Evolutionary conservation across 2,888 invertebrate genomes (phyloP).

Genomic region (Xestia c-nigrum): DNA sequence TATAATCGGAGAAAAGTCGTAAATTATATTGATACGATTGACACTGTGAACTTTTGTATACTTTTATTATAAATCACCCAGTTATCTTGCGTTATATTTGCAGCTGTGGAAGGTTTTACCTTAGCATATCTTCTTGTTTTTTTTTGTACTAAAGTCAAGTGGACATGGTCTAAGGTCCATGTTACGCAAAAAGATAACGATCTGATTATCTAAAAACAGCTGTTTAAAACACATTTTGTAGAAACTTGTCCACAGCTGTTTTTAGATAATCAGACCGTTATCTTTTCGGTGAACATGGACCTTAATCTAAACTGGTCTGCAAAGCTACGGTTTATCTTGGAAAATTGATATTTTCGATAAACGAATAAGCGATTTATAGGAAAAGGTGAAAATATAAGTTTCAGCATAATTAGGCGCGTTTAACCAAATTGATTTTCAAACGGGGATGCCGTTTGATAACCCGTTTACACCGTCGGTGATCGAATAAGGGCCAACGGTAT

Average conservation of each 20-base stretch:
- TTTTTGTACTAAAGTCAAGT: background rate
- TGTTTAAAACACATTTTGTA: no score
- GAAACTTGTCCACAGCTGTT: no score
- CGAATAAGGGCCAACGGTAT: no score
- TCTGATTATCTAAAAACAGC: no score
- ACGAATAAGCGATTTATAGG: background rate
- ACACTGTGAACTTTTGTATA: constrained; percentile 50
- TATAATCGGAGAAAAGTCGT: constrained; percentile 26
- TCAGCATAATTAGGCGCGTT: background rate
- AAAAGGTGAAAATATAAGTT: background rate
- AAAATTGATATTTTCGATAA: background rate
- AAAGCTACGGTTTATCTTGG: background rate
- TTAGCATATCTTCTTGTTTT: background rate
- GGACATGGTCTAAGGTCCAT: no score
- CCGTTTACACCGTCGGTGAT: no score
- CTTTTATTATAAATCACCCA: constrained; percentile 40
- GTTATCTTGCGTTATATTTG: constrained; percentile 21
- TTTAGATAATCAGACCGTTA: no score
- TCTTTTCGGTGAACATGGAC: no score
- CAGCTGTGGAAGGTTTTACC: constrained; percentile 7
- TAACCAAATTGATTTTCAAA: no score
- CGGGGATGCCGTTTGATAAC: no score
- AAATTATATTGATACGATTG: constrained; percentile 52
- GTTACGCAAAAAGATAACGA: no score
- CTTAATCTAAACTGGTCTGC: no score